phyloP scores from a whole-genome alignment of 1,140 invertebrate species.

The Drosophila pseudoananassae region DNA sequence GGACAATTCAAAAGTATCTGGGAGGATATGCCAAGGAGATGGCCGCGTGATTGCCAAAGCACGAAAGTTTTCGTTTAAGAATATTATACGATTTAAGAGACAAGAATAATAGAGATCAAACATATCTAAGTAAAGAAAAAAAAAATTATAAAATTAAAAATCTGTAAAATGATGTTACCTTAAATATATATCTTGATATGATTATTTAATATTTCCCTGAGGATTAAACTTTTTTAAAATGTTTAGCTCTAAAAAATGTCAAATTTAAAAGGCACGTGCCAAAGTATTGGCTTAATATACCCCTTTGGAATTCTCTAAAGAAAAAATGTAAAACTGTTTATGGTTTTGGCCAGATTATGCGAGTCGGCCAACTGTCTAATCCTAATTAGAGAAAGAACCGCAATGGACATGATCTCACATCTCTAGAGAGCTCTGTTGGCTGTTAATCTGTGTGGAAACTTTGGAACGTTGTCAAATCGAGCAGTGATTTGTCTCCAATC shows the following conservation, averaged over 20 bases:
- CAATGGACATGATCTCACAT: conserved; percentile 17
- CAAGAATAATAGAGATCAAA: no score
- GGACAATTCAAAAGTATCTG: conserved; percentile 26
- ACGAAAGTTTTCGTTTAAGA: background rate
- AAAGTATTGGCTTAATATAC: no score
- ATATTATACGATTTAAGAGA: no score
- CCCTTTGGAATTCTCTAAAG: background rate
- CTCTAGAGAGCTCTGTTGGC: conserved; percentile 33
- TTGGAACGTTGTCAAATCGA: conserved; percentile 65
- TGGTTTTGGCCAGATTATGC: conserved; percentile 17
- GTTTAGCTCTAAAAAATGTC: no score
- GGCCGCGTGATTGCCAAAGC: conserved; percentile 15
- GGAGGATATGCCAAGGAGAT: conserved; percentile 26
- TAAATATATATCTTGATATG: no score
- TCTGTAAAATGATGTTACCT: no score
- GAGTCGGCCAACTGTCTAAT: conserved; percentile 2
- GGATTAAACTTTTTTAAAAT: no score
- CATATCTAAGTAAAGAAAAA: no score
- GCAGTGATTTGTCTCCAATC: conserved; percentile 75
- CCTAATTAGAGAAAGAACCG: background rate
- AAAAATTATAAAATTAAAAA: no score
- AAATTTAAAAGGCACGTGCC: no score
- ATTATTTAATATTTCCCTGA: no score
- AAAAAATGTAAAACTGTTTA: conserved; percentile 6
- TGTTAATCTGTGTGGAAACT: conserved; percentile 35